Percentiles rank a stretch among this genome's conserved stretches.
Conservation (phyloP, 92 coral and sea anemone species). For the Zoanthus gigantus region DNA sequence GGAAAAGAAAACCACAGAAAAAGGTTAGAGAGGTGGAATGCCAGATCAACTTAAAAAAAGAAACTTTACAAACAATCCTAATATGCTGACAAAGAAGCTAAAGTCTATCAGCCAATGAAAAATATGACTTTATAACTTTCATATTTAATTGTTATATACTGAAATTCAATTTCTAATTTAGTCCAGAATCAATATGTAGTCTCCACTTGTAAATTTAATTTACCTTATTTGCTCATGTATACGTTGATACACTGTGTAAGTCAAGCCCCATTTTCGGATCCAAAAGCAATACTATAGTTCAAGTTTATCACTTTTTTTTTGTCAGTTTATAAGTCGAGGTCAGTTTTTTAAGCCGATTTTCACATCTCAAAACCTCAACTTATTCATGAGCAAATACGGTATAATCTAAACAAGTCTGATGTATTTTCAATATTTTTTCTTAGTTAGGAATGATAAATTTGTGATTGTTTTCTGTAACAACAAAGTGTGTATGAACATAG, state of each 20-base stretch:
- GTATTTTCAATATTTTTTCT: no score
- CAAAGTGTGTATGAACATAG: no score
- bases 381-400: neutral
- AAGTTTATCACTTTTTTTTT: neutral
- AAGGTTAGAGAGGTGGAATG: constrained; percentile 14
- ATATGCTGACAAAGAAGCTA: no score
- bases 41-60: neutral
- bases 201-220: neutral
- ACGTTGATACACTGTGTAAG: no score
- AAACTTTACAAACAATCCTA: neutral
- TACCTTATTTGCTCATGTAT: neutral
- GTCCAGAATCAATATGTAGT: neutral
- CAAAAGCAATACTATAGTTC: neutral
- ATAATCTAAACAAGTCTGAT: neutral
- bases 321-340: neutral
- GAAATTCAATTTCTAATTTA: neutral
- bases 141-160: no score
- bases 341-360: no score
- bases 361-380: no score
- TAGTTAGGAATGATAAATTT: no score
- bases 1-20: neutral
- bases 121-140: no score
- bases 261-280: no score
- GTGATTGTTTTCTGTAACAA: no score
- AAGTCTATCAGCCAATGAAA: no score